A percentile compares a stretch with the other conserved stretches of the same genome.
Evolutionary conservation across 2,797 vertebrate genomes (phyloP).

Genomic region (Coracias cyanogaster): DNA sequence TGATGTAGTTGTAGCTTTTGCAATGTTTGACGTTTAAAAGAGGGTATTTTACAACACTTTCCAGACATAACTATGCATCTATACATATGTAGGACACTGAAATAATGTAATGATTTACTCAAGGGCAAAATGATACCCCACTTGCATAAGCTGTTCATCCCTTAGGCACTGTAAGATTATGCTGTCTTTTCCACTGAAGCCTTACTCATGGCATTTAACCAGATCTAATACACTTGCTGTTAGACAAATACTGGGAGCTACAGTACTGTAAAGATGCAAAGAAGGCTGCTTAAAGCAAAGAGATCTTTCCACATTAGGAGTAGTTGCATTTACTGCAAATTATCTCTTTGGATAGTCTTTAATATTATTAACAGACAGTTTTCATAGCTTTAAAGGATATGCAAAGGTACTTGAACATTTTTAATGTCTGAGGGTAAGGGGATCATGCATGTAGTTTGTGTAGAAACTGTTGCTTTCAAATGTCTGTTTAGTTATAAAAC

Average conservation of each 20-base stretch:
- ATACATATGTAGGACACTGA: slow-evolving; percentile 30
- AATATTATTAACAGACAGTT: background rate
- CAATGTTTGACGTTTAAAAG: slow-evolving; percentile 4
- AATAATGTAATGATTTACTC: slow-evolving; percentile 37
- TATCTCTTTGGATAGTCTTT: background rate
- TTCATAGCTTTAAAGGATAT: background rate
- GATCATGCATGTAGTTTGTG: background rate
- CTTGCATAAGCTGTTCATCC: slow-evolving; percentile 35
- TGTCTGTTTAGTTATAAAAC: background rate
- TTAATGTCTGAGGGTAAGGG: background rate
- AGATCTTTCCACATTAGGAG: background rate
- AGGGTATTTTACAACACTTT: background rate
- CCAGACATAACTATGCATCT: background rate
- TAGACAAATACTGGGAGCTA: background rate
- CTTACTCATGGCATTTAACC: slow-evolving; percentile 21
- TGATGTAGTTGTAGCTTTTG: background rate
- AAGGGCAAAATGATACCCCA: slow-evolving; percentile 44
- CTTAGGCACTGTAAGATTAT: slow-evolving; percentile 37
- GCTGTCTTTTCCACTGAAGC: slow-evolving; percentile 23
- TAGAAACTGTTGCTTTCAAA: background rate
- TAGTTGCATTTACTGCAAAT: background rate
- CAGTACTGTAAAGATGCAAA: background rate
- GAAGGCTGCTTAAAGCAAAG: background rate
- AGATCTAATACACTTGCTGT: background rate
- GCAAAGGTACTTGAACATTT: background rate